Evolutionary conservation across 37 sponge, comb jelly and placozoan genomes (phyloP).

Genomic region (Mnemiopsis leidyi): DNA sequence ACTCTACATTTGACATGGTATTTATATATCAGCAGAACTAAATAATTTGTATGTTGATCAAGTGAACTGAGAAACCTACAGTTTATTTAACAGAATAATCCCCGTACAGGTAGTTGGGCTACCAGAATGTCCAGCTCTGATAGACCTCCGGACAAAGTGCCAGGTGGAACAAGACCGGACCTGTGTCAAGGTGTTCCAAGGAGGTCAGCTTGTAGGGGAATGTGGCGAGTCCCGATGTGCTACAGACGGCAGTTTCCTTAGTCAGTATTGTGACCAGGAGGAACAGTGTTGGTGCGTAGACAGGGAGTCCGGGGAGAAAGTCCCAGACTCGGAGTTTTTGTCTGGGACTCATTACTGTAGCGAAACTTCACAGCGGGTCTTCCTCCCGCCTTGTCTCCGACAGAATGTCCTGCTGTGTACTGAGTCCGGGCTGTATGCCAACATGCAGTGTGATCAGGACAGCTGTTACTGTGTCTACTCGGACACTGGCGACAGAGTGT

Average conservation of each 20-base stretch:
- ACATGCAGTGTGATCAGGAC: not conserved
- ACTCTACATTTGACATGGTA: too few relatives aligned
- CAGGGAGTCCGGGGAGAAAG: not conserved
- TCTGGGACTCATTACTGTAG: conserved; percentile 3
- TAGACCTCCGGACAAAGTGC: conserved; percentile 2
- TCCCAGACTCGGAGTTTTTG: not conserved
- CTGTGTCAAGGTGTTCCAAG: not conserved
- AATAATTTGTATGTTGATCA: too few relatives aligned
- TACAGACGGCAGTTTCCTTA: not conserved
- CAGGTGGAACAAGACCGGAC: not conserved
- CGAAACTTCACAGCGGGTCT: not conserved
- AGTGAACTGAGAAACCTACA: too few relatives aligned
- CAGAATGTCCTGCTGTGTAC: not conserved
- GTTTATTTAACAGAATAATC: too few relatives aligned
- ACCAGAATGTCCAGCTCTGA: not conserved
- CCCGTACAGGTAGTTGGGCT: not conserved
- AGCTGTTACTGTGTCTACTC: conserved; percentile 45
- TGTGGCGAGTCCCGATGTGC: not conserved
- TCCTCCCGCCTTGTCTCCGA: conserved; percentile 23
- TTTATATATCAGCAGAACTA: too few relatives aligned
- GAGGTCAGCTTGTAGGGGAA: not conserved
- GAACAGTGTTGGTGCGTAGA: not conserved
- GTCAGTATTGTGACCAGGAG: not conserved
- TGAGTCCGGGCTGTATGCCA: not conserved
- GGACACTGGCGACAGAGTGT: conserved; percentile 12